Evolutionary conservation across 2,888 invertebrate species (phyloP).

Genomic region (Suillia variegata): DNA sequence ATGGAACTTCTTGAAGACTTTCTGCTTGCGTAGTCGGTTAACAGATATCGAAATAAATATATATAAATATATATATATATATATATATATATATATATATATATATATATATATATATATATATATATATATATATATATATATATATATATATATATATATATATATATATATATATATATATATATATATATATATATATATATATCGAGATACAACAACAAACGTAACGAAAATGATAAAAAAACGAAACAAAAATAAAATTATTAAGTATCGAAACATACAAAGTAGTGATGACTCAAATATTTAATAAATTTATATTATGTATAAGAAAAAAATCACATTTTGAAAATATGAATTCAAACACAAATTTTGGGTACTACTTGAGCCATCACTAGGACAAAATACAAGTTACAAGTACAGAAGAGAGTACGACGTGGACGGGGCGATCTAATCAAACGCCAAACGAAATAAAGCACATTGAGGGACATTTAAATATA

Average conservation of each 20-base stretch:
- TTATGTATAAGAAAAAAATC: background rate
- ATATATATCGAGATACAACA: background rate
- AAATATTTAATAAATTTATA: background rate
- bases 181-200: too few relatives aligned
- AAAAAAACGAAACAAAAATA: background rate
- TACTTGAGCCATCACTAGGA: too few relatives aligned
- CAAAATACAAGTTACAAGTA: too few relatives aligned
- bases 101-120: too few relatives aligned
- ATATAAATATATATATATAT: slow-evolving; percentile 8
- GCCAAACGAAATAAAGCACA: too few relatives aligned
- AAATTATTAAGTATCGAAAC: too few relatives aligned
- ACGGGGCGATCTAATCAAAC: too few relatives aligned
- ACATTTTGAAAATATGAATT: background rate
- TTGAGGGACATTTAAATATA: too few relatives aligned
- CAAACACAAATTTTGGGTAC: background rate
- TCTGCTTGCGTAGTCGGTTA: background rate
- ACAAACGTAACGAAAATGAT: background rate
- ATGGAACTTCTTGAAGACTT: slow-evolving; percentile 32
- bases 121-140: too few relatives aligned
- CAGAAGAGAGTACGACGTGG: too few relatives aligned
- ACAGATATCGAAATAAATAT: background rate
- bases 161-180: too few relatives aligned
- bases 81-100: background rate
- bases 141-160: too few relatives aligned
- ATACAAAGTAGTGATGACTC: background rate